A percentile compares a stretch with the other conserved stretches of the same genome.
Evolutionary conservation across 2,888 invertebrate species (phyloP).

Genomic region (Drosophila picticornis): DNA sequence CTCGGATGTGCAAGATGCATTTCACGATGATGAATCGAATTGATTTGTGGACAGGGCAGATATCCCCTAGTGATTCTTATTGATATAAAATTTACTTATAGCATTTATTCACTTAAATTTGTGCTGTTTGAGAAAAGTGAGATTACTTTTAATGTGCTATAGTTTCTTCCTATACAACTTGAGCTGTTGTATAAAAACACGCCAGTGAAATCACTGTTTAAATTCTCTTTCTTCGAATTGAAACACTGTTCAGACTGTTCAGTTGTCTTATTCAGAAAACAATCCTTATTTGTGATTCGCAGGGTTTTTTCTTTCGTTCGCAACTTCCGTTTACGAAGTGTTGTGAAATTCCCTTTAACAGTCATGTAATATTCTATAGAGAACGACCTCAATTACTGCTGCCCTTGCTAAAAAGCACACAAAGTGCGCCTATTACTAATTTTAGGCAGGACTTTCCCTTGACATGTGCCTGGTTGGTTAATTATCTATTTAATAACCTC

Average conservation of each 20-base stretch:
- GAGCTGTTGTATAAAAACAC: neutral
- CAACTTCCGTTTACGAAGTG: neutral
- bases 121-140: neutral
- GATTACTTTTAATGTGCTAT: neutral
- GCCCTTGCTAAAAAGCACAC: neutral
- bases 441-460: constrained; percentile 23
- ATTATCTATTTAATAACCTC: constrained; percentile 16
- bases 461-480: constrained; percentile 10
- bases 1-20: constrained; percentile 8
- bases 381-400: neutral
- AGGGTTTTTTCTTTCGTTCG: neutral
- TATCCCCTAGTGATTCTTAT: neutral
- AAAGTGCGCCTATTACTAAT: neutral
- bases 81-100: neutral
- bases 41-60: neutral
- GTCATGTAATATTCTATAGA: constrained; percentile 4
- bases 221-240: neutral
- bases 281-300: neutral
- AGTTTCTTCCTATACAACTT: neutral
- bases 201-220: neutral
- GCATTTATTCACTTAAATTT: neutral
- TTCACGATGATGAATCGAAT: constrained; percentile 2
- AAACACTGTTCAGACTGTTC: neutral
- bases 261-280: neutral
- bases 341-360: neutral